Evolutionary conservation across 2,888 invertebrate genomes (phyloP), one percentile per base, ranked within the genome.

Genomic region (Mylabris sibirica): DNA sequence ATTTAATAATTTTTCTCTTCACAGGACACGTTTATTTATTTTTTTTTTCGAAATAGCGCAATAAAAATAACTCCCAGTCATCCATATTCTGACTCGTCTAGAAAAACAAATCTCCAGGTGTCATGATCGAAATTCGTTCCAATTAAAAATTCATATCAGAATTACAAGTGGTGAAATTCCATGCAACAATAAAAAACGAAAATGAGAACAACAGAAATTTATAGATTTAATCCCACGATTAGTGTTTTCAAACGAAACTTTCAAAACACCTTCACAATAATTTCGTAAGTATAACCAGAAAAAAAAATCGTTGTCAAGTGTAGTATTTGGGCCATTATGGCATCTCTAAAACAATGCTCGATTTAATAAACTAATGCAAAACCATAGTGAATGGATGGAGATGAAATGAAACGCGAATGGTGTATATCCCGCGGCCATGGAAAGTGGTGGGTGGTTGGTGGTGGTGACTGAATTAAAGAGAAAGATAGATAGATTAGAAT

Each of bases 301-400:
- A n/a, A n/a, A n/a, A n/a, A n/a, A n/a, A 49, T 66, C 60, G 63
- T 63, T 66, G 69, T 63, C 61, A 41, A n/a, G 24, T 30, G 57
- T 64, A 65, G 65, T 3, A 38, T 44, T 44, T 67, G 60, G 70
- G 63, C 79, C 78, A 78, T 79, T 80, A 78, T 66, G 73, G 75
- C 75, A 78, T 78, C 74, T 69, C 76, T 75, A 77, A 80, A 81
- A 81, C 81, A 81, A 80, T 81, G 76, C 76, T 77, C 80, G 79
- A 81, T 81, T 81, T 80, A 80, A 81, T 81, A 81, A 80, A 81
- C 81, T 81, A 81, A 81, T 80, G 79, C 80, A 79, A 80, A 79
- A 80, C 77, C 79, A 78, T 79, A 78, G 79, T 80, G 81, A 79
- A 79, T 80, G 78, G 79, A 78, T 79, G 79, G 79, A 79, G 79